Conservation (phyloP, 2,113 vertebrate genomes). For the Bombycilla garrulus region DNA sequence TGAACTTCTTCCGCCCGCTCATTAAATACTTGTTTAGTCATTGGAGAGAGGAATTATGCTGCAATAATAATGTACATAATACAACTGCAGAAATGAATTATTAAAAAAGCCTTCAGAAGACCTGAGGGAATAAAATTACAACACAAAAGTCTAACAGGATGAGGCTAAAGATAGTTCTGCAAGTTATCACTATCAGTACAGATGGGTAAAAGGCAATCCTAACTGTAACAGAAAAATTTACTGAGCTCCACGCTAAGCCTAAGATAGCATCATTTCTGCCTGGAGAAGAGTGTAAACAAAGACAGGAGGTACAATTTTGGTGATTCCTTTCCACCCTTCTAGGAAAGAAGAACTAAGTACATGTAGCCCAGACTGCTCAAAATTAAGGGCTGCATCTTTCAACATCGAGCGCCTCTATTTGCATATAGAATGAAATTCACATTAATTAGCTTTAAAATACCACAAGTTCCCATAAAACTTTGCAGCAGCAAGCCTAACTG, state of each 20-base stretch:
- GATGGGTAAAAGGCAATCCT: neutral
- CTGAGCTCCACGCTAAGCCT: neutral
- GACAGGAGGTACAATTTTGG: neutral
- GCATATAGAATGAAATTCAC: neutral
- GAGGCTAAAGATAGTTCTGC: neutral
- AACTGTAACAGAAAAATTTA: neutral
- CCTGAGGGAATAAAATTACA: neutral
- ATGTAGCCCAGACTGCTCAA: neutral
- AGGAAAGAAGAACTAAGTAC: neutral
- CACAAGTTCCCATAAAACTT: neutral
- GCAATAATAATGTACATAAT: neutral
- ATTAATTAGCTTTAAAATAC: neutral
- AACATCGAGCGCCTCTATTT: neutral
- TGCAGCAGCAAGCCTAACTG: neutral
- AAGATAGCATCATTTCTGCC: neutral
- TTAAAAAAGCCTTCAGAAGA: neutral
- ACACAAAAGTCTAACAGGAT: neutral
- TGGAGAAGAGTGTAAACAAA: neutral
- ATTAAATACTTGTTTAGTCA: neutral
- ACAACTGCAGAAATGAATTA: neutral
- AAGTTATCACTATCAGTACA: neutral
- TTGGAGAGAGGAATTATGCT: neutral
- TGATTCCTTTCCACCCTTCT: neutral
- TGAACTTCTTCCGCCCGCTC: neutral
- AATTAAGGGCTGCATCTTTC: neutral